These are phyloP conservation scores for Drosophila acutilabella DNA, from an alignment of 2,888 invertebrate genomes.

Conservation along the genomic window DNA sequence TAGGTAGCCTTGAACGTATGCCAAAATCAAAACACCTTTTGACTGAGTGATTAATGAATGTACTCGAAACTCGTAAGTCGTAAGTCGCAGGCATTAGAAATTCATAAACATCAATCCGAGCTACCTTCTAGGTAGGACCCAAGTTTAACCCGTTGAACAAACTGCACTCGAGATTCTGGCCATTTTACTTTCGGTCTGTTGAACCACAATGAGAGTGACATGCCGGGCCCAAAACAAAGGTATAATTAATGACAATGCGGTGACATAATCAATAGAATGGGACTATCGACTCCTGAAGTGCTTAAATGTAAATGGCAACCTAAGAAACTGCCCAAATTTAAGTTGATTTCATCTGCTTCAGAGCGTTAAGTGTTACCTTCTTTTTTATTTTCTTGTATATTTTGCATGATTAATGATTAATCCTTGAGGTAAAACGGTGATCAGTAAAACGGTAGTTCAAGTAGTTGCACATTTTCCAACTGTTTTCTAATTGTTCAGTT, in stretches of 20 bases:
- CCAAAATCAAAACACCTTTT: conserved; percentile 73
- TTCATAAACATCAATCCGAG: conserved; percentile 68
- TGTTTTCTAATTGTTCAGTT: conserved; percentile 76
- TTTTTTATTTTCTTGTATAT: conserved; percentile 25
- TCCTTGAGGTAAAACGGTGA: conserved; percentile 9
- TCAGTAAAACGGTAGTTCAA: conserved; percentile 44
- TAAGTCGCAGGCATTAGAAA: conserved; percentile 63
- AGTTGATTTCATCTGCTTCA: conserved; percentile 43
- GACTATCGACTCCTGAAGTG: conserved; percentile 33
- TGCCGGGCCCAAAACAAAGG: conserved; percentile 54
- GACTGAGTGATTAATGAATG: conserved; percentile 75
- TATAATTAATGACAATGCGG: conserved; percentile 69
- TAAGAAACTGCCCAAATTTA: conserved; percentile 46
- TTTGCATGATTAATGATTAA: conserved; percentile 73
- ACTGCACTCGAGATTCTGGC: conserved; percentile 41
- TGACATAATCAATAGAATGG: conserved; percentile 47
- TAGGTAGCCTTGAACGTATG: conserved; percentile 75
- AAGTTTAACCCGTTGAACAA: conserved; percentile 45
- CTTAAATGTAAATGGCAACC: conserved; percentile 32
- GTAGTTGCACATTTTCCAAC: conserved; percentile 70
- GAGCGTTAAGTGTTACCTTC: conserved; percentile 53
- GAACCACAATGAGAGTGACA: conserved; percentile 64
- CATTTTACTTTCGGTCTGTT: conserved; percentile 39
- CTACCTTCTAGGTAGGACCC: conserved; percentile 13
- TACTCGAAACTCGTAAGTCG: conserved; percentile 13